Conservation (phyloP, 1,140 invertebrate species). For the Adoxophyes honmai region DNA sequence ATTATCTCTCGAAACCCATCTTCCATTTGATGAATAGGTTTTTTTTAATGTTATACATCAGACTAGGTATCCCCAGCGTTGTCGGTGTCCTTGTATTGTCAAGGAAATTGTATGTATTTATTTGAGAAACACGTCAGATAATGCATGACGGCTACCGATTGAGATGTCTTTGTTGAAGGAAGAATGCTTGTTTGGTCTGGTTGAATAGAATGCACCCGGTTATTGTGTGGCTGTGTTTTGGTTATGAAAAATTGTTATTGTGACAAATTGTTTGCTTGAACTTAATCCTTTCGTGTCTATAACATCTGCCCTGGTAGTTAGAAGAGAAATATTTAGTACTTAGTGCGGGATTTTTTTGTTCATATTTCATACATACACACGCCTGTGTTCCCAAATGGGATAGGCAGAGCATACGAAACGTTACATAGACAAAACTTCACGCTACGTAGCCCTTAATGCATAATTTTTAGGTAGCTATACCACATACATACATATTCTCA, state of each 20-base stretch:
- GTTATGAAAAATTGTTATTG: slow-evolving; percentile 66
- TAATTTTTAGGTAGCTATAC: no score
- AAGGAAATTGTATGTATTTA: slow-evolving; percentile 67
- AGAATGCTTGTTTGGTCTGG: slow-evolving; percentile 56
- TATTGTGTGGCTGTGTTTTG: slow-evolving; percentile 62
- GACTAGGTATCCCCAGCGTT: slow-evolving; percentile 43
- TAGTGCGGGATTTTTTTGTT: no score
- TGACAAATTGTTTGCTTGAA: slow-evolving; percentile 66
- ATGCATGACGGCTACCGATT: slow-evolving; percentile 63
- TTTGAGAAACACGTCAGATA: slow-evolving; percentile 68
- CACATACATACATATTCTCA: no score
- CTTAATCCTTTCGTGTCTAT: slow-evolving; percentile 55
- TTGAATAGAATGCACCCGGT: slow-evolving; percentile 41
- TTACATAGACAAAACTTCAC: no score
- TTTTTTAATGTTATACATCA: slow-evolving; percentile 48
- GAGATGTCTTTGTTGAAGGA: slow-evolving; percentile 58
- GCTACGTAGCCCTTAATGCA: no score
- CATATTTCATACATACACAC: no score
- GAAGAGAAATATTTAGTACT: no score
- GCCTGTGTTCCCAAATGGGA: no score
- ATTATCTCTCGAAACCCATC: slow-evolving; percentile 63
- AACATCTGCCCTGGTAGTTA: slow-evolving; percentile 28
- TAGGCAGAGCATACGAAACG: no score
- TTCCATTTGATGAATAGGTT: slow-evolving; percentile 66
- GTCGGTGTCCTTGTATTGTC: slow-evolving; percentile 53